phyloP scores from a whole-genome alignment of 2,797 vertebrate species.

The Sebastes glaucus region DNA sequence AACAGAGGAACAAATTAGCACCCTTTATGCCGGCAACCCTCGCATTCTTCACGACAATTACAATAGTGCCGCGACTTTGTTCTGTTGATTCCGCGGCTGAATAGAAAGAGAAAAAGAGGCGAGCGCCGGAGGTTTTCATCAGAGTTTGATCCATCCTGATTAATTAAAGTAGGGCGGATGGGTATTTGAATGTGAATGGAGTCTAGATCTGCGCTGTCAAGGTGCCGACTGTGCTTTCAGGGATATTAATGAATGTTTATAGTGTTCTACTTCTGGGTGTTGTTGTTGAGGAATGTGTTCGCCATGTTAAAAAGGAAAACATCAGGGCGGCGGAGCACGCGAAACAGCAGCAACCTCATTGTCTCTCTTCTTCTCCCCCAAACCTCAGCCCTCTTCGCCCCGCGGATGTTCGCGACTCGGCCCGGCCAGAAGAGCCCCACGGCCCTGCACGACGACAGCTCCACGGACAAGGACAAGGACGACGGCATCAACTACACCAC shows the following conservation, averaged over 20 bases:
- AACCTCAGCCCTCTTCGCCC: constrained; percentile 90
- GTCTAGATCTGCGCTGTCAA: background rate
- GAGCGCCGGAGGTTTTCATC: constrained; percentile 11
- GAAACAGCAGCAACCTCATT: background rate
- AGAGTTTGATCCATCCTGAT: constrained; percentile 31
- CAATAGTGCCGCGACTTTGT: constrained; percentile 15
- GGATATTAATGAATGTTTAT: constrained; percentile 14
- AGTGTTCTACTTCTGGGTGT: background rate
- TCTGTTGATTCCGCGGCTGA: constrained; percentile 22
- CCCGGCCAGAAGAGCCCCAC: constrained; percentile 95
- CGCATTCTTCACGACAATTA: constrained; percentile 36
- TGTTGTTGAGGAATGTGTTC: constrained; percentile 3
- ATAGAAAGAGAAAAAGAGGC: constrained; percentile 16
- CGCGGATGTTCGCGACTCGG: constrained; percentile 89
- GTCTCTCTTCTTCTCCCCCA: background rate
- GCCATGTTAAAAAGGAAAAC: constrained; percentile 6
- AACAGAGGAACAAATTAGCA: constrained; percentile 48
- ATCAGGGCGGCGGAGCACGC: background rate
- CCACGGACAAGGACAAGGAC: constrained; percentile 83
- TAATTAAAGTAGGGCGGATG: constrained; percentile 26
- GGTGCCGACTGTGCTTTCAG: background rate
- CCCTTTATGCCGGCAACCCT: background rate
- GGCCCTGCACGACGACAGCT: constrained; percentile 86
- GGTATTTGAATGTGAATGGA: constrained; percentile 38
- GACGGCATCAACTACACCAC: constrained; percentile 92